Percentiles rank a stretch among this genome's conserved stretches.
Evolutionary conservation across 2,113 vertebrate genomes (phyloP).

Genomic region (Odobenus rosmarus): DNA sequence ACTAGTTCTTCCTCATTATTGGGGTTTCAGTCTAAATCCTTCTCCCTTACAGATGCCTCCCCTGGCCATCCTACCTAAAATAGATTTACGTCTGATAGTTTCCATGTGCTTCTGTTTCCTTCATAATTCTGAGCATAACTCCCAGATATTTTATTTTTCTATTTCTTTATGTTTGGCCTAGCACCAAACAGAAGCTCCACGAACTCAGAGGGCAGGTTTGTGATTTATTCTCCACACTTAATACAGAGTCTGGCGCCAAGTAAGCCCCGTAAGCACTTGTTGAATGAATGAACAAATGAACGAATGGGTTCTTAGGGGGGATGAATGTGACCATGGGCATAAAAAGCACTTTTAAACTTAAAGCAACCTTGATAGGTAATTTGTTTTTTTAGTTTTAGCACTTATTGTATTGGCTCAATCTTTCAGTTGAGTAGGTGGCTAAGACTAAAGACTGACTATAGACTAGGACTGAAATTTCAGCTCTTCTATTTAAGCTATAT

Average conservation of each 20-base stretch:
- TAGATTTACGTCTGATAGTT: neutral
- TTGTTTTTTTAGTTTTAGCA: neutral
- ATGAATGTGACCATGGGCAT: neutral
- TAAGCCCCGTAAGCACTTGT: neutral
- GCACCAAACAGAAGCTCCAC: neutral
- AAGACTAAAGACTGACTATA: neutral
- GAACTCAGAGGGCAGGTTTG: neutral
- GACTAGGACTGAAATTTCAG: neutral
- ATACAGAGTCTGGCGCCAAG: neutral
- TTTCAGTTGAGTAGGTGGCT: neutral
- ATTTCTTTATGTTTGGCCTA: neutral
- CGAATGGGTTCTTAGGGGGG: neutral
- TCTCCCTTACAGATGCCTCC: neutral
- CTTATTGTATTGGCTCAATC: neutral
- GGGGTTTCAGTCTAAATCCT: neutral
- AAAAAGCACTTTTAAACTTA: neutral
- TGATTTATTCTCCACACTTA: neutral
- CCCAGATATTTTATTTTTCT: neutral
- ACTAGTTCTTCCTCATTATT: neutral
- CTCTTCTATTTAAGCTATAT: neutral
- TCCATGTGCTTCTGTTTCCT: neutral
- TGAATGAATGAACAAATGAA: neutral
- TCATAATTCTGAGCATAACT: neutral
- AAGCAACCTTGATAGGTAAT: neutral
- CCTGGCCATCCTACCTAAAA: neutral